Percentiles rank a stretch among this genome's conserved stretches.
phyloP scores from a whole-genome alignment of 2,888 invertebrate species.

The Pollenia angustigena region DNA sequence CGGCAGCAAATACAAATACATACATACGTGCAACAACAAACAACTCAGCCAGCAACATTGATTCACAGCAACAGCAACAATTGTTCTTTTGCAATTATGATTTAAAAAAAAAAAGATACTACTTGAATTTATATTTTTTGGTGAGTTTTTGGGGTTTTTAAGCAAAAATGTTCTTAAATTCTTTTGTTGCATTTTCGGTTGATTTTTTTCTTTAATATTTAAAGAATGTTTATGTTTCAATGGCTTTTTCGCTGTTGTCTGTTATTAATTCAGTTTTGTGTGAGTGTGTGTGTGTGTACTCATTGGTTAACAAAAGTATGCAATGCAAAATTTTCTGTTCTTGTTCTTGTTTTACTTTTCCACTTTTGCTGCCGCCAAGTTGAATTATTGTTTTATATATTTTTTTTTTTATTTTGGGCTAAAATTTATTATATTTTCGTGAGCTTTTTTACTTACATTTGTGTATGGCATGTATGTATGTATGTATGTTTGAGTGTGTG shows the following conservation, averaged over 20 bases:
- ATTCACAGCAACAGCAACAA: slow-evolving; percentile 53
- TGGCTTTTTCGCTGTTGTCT: slow-evolving; percentile 60
- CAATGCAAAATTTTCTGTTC: slow-evolving; percentile 54
- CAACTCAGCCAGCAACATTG: slow-evolving; percentile 27
- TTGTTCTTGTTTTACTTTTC: slow-evolving; percentile 29
- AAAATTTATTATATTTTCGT: slow-evolving; percentile 77
- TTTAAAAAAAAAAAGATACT: background rate
- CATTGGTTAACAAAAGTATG: slow-evolving; percentile 53
- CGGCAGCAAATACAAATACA: slow-evolving; percentile 31
- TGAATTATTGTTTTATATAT: slow-evolving; percentile 78
- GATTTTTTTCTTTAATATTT: slow-evolving; percentile 18
- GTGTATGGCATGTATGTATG: slow-evolving; percentile 30
- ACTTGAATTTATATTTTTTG: slow-evolving; percentile 11
- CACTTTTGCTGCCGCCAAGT: slow-evolving; percentile 70
- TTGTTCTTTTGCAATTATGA: slow-evolving; percentile 58
- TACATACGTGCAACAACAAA: slow-evolving; percentile 4
- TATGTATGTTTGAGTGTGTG: slow-evolving; percentile 5
- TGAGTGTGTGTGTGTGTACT: slow-evolving; percentile 1
- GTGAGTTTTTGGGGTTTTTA: slow-evolving; percentile 5
- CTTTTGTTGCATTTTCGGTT: slow-evolving; percentile 43
- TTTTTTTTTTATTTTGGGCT: slow-evolving; percentile 77
- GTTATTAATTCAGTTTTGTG: slow-evolving; percentile 52
- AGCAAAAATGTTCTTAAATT: slow-evolving; percentile 59
- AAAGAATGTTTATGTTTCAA: slow-evolving; percentile 66
- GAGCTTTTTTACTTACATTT: slow-evolving; percentile 65